phyloP scores from a whole-genome alignment of 2,888 invertebrate genomes.

The Iphiclides podalirius region DNA sequence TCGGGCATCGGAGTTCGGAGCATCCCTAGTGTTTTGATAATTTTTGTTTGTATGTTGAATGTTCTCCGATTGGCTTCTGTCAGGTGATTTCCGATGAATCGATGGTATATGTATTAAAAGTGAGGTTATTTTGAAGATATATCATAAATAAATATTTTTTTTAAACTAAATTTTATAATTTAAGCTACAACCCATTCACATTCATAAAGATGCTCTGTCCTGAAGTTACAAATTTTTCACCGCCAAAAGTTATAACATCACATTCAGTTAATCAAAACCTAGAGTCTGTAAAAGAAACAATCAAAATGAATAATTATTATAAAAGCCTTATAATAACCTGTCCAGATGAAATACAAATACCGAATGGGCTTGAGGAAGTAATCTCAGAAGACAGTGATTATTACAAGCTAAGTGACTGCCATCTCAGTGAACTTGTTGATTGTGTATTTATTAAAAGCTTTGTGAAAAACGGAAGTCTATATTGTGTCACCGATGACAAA shows the following conservation, averaged over 20 bases:
- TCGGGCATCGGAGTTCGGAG: too few relatives aligned
- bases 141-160: too few relatives aligned
- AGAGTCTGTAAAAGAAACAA: slow-evolving; percentile 36
- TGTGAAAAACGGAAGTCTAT: slow-evolving; percentile 53
- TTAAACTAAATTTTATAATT: too few relatives aligned
- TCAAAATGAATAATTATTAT: slow-evolving; percentile 59
- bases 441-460: slow-evolving; percentile 58
- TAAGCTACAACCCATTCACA: too few relatives aligned
- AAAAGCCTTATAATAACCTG: slow-evolving; percentile 60
- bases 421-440: slow-evolving; percentile 53
- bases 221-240: slow-evolving; percentile 59
- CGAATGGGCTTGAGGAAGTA: slow-evolving; percentile 46
- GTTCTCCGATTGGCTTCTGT: too few relatives aligned
- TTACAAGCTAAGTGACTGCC: slow-evolving; percentile 50
- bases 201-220: slow-evolving; percentile 63
- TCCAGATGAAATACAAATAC: slow-evolving; percentile 59
- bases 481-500: slow-evolving; percentile 50
- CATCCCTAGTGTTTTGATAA: too few relatives aligned
- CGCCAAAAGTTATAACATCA: slow-evolving; percentile 53
- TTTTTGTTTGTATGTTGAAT: too few relatives aligned
- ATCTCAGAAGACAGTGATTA: slow-evolving; percentile 58
- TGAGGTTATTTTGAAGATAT: too few relatives aligned
- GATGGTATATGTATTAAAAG: too few relatives aligned
- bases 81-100: too few relatives aligned
- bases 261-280: slow-evolving; percentile 41